Conservation (phyloP, 2,113 vertebrate species). For the Pseudonaja textilis region DNA sequence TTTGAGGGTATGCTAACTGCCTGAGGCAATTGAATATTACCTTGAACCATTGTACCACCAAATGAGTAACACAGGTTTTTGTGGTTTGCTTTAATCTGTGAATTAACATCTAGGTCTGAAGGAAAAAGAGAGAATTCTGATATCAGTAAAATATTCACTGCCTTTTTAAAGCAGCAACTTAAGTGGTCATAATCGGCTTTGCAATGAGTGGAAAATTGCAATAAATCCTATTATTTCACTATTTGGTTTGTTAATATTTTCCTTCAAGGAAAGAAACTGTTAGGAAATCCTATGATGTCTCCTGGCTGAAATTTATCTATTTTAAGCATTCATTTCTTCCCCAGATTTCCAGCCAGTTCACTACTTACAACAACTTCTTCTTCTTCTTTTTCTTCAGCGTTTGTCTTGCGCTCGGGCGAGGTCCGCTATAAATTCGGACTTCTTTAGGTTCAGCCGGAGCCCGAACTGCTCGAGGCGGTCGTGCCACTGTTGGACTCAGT, state of each 20-base stretch:
- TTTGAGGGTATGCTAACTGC: background rate
- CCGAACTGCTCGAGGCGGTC: too few relatives aligned
- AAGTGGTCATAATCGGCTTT: background rate
- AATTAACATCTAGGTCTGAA: background rate
- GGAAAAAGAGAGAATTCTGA: background rate
- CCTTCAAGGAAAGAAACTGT: background rate
- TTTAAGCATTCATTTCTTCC: slow-evolving; percentile 1
- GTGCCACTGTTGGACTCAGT: too few relatives aligned
- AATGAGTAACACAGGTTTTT: background rate
- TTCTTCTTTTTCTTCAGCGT: too few relatives aligned
- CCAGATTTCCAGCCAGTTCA: slow-evolving; percentile 4
- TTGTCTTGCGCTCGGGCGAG: too few relatives aligned
- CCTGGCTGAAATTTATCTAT: background rate
- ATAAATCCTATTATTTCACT: background rate
- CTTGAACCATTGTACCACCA: background rate
- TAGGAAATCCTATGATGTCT: background rate
- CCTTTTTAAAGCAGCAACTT: background rate
- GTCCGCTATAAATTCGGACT: too few relatives aligned
- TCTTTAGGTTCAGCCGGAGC: too few relatives aligned
- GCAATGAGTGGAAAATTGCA: background rate
- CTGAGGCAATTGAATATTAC: background rate
- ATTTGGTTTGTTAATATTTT: background rate
- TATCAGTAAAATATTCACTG: background rate
- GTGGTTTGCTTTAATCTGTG: background rate
- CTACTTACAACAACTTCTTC: slow-evolving; percentile 12